These are phyloP conservation scores for Misgurnus anguillicaudatus DNA, from an alignment of 2,113 vertebrate genomes.

Conservation along the genomic window DNA sequence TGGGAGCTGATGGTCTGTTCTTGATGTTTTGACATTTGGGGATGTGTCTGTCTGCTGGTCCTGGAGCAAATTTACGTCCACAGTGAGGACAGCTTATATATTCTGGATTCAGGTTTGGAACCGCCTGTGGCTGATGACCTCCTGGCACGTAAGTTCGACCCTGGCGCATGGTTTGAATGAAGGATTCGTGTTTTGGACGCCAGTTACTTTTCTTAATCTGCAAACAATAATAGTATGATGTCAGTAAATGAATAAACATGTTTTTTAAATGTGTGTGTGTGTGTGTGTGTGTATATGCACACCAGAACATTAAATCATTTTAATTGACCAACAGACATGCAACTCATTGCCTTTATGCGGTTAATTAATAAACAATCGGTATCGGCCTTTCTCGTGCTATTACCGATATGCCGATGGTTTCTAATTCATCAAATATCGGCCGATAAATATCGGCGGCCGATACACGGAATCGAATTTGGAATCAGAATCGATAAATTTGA, in stretches of 20 bases:
- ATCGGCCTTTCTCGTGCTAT: no score
- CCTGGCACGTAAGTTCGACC: constrained; percentile 35
- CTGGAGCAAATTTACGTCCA: constrained; percentile 71
- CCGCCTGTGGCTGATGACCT: constrained; percentile 55
- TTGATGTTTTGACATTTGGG: constrained; percentile 77
- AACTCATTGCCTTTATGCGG: no score
- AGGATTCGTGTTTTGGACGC: constrained; percentile 73
- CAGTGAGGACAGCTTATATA: constrained; percentile 78
- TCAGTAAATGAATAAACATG: neutral
- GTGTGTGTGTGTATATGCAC: no score
- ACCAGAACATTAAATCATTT: no score
- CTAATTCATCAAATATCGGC: no score
- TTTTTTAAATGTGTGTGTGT: no score
- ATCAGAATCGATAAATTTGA: no score
- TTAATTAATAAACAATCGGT: no score
- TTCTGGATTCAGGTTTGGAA: constrained; percentile 64
- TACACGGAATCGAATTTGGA: no score
- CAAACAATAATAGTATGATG: neutral
- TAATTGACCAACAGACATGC: no score
- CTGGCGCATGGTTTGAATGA: constrained; percentile 67
- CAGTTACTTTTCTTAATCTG: constrained; percentile 68
- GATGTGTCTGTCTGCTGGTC: constrained; percentile 74
- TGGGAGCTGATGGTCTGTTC: constrained; percentile 70
- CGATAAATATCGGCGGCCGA: no score
- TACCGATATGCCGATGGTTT: no score